Evolutionary conservation across 2,113 vertebrate species (phyloP).

Genomic region (Podiceps cristatus): DNA sequence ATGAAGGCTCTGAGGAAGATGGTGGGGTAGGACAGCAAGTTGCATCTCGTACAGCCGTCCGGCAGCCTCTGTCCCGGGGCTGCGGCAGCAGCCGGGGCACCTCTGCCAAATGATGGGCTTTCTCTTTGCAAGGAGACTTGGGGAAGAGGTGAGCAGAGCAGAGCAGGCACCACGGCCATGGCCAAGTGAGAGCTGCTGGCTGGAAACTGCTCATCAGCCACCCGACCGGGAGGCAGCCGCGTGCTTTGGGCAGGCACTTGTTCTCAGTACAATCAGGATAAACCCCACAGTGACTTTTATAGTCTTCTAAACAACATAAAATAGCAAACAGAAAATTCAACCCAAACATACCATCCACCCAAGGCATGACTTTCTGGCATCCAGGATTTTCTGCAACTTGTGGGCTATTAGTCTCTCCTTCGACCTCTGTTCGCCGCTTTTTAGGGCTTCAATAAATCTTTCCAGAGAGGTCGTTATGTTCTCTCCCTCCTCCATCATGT

Average conservation of each 20-base stretch:
- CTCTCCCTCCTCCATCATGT: rapidly evolving
- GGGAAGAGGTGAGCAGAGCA: background rate
- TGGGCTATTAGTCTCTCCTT: rapidly evolving
- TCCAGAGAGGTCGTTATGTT: background rate
- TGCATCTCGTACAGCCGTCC: background rate
- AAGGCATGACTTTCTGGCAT: rapidly evolving
- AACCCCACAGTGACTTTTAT: rapidly evolving
- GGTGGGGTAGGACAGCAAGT: background rate
- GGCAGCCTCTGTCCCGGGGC: background rate
- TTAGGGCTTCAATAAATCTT: background rate
- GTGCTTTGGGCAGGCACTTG: background rate
- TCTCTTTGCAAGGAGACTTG: background rate
- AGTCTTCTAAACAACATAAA: background rate
- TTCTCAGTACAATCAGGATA: background rate
- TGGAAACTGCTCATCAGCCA: background rate
- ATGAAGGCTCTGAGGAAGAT: background rate
- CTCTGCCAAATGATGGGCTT: background rate
- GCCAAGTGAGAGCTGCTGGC: background rate
- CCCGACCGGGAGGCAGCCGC: rapidly evolving
- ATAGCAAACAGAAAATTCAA: background rate
- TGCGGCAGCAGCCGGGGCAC: background rate
- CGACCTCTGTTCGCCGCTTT: rapidly evolving
- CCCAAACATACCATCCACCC: background rate
- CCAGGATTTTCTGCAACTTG: background rate
- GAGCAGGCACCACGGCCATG: background rate